These are phyloP conservation scores for Okamejei kenojei DNA, from an alignment of 2,797 vertebrate species.

Conservation along the genomic window DNA sequence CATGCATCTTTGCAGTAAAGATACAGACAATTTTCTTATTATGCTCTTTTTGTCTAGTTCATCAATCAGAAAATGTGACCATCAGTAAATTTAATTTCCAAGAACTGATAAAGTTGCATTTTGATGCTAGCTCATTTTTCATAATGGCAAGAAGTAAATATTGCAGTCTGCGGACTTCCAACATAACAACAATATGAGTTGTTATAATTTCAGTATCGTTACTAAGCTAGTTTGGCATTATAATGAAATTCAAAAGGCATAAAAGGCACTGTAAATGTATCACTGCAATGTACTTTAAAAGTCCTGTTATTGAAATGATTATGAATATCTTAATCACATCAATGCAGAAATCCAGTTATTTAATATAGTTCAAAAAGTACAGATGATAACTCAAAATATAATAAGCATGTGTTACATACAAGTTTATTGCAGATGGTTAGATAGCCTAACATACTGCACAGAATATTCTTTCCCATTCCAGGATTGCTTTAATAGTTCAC, in stretches of 20 bases:
- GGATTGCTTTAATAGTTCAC: neutral
- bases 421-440: neutral
- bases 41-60: neutral
- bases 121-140: neutral
- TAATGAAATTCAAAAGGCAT: neutral
- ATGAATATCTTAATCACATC: constrained; percentile 10
- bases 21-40: neutral
- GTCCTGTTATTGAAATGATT: neutral
- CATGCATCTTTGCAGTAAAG: neutral
- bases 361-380: neutral
- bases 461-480: neutral
- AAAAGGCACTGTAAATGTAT: neutral
- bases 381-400: constrained; percentile 17
- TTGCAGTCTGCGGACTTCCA: neutral
- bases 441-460: neutral
- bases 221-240: neutral
- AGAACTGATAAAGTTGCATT: neutral
- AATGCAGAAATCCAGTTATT: neutral
- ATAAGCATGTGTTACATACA: neutral
- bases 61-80: neutral
- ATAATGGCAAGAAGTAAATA: neutral
- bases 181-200: neutral
- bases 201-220: neutral
- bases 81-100: neutral
- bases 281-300: too few relatives aligned